These are phyloP conservation scores for Zosterops hypoxanthus DNA, from an alignment of 2,113 vertebrate species.

Conservation along the genomic window DNA sequence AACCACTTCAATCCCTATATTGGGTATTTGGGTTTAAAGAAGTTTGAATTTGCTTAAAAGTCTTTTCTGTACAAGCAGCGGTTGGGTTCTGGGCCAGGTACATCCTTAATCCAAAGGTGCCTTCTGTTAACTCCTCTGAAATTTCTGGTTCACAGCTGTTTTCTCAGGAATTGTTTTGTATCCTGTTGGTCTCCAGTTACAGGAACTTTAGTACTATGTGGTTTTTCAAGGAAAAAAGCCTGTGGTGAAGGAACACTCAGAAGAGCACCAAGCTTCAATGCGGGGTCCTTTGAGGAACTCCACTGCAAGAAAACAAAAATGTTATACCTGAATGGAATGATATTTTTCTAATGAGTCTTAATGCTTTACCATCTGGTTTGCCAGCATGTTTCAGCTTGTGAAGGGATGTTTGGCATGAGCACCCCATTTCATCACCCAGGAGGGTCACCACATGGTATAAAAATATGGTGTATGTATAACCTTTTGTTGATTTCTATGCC, in stretches of 20 bases:
- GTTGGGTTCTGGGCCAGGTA: not conserved
- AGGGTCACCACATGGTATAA: not conserved
- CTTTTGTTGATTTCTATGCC: not conserved
- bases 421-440: not conserved
- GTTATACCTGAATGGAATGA: not conserved
- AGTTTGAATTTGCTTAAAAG: not conserved
- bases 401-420: not conserved
- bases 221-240: not conserved
- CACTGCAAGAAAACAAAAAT: not conserved
- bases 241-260: not conserved
- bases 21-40: not conserved
- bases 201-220: not conserved
- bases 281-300: not conserved
- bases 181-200: not conserved
- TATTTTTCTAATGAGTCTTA: not conserved
- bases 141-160: not conserved
- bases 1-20: not conserved
- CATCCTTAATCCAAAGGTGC: not conserved
- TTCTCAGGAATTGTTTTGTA: not conserved
- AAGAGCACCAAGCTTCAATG: not conserved
- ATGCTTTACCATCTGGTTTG: not conserved
- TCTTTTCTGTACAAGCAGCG: not conserved
- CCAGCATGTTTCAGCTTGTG: not conserved
- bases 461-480: not conserved
- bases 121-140: not conserved